phyloP scores from a whole-genome alignment of 23 tunicate genomes.

The Trididemnum miniatum region DNA sequence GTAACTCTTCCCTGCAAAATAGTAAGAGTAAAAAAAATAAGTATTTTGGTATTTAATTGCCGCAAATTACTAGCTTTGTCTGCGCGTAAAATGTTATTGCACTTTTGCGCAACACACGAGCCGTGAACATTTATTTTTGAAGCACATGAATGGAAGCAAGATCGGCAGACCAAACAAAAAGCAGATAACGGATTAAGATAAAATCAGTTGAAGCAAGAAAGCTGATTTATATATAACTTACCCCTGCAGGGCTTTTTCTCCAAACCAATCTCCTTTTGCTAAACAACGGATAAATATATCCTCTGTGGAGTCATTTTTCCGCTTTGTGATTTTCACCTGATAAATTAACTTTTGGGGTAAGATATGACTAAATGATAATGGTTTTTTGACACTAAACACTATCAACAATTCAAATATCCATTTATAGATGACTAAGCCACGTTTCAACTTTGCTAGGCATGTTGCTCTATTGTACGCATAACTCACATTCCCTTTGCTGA shows the following conservation, averaged over 20 bases:
- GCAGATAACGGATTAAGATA: neutral
- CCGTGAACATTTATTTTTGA: too few species aligned
- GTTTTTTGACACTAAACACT: neutral
- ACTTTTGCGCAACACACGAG: too few species aligned
- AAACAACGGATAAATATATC: slow-evolving; percentile 73
- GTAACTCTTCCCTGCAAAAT: slow-evolving; percentile 65
- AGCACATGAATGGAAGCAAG: too few species aligned
- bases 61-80: too few species aligned
- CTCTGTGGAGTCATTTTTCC: slow-evolving; percentile 49
- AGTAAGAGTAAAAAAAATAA: too few species aligned
- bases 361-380: neutral
- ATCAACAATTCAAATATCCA: neutral
- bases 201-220: too few species aligned
- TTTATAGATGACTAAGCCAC: neutral
- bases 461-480: neutral
- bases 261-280: slow-evolving; percentile 96
- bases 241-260: slow-evolving; percentile 93
- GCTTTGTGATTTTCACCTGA: slow-evolving; percentile 74
- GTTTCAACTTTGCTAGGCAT: too few species aligned
- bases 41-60: too few species aligned
- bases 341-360: neutral
- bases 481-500: slow-evolving; percentile 79
- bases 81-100: too few species aligned
- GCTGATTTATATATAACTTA: slow-evolving; percentile 15
- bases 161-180: neutral